Conservation (phyloP, 37 sponge, comb jelly and placozoan genomes). For the Diacarnus erythraeanus region DNA sequence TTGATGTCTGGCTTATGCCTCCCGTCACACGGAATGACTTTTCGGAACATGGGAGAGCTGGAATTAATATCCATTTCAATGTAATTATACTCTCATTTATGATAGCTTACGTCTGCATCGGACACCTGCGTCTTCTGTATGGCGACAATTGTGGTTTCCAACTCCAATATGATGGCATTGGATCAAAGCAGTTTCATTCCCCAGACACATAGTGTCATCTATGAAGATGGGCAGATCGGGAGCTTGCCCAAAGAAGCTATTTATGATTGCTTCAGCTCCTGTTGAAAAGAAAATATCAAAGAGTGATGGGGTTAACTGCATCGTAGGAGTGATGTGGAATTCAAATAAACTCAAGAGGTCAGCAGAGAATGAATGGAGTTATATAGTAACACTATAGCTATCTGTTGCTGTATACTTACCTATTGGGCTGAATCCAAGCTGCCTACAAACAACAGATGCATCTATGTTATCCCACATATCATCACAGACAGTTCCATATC, state of each 20-base stretch:
- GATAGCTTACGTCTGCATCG: conserved; percentile 20
- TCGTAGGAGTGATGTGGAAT: background rate
- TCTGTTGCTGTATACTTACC: conserved; percentile 9
- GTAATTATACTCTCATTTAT: background rate
- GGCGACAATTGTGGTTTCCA: conserved; percentile 36
- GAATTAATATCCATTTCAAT: background rate
- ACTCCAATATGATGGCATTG: conserved; percentile 8
- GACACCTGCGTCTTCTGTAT: conserved; percentile 42
- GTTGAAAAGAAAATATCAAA: no score
- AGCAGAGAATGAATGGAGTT: no score
- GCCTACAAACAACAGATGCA: conserved; percentile 38
- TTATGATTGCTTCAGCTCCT: conserved; percentile 3
- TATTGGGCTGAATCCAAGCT: conserved; percentile 14
- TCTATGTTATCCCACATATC: conserved; percentile 28
- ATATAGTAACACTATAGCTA: background rate
- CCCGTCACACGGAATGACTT: background rate
- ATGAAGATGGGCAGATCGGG: conserved; percentile 19
- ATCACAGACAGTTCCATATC: conserved; percentile 48
- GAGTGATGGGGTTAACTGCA: background rate
- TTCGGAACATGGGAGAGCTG: conserved; percentile 15
- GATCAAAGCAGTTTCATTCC: conserved; percentile 17
- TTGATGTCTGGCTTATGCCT: background rate
- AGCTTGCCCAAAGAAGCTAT: conserved; percentile 30
- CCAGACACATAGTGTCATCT: conserved; percentile 20
- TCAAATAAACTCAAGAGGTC: background rate